Evolutionary conservation across 2,113 vertebrate genomes (phyloP).

Genomic region (Podarcis cretensis): DNA sequence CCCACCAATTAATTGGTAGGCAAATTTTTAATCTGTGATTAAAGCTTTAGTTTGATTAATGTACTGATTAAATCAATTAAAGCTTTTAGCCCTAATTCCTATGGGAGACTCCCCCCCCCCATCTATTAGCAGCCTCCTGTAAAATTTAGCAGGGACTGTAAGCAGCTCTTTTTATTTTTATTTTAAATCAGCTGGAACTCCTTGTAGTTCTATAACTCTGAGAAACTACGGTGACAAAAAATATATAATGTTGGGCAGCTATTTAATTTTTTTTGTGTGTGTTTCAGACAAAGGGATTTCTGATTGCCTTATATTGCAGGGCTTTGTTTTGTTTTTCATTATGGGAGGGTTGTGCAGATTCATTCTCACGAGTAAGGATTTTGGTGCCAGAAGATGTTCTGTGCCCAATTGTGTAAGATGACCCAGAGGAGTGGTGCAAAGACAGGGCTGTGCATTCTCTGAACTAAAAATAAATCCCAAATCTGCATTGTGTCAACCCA

Average conservation of each 20-base stretch:
- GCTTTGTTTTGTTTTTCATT: neutral
- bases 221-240: neutral
- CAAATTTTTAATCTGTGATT: conserved; percentile 30
- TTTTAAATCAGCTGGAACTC: neutral
- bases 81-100: conserved; percentile 34
- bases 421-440: neutral
- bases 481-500: neutral
- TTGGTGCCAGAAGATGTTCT: neutral
- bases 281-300: neutral
- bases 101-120: neutral
- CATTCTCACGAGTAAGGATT: neutral
- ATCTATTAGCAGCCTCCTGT: conserved; percentile 1
- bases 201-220: neutral
- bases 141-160: conserved; percentile 1
- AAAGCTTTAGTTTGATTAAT: conserved; percentile 40
- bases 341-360: neutral
- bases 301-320: too few species aligned
- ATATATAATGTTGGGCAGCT: neutral
- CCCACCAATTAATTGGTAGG: conserved; percentile 16
- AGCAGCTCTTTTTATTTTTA: neutral
- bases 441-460: neutral
- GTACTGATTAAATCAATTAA: conserved; percentile 35
- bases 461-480: neutral
- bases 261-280: neutral
- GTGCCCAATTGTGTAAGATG: neutral